Evolutionary conservation across 2,797 vertebrate species (phyloP).

Genomic region (Molothrus ater): DNA sequence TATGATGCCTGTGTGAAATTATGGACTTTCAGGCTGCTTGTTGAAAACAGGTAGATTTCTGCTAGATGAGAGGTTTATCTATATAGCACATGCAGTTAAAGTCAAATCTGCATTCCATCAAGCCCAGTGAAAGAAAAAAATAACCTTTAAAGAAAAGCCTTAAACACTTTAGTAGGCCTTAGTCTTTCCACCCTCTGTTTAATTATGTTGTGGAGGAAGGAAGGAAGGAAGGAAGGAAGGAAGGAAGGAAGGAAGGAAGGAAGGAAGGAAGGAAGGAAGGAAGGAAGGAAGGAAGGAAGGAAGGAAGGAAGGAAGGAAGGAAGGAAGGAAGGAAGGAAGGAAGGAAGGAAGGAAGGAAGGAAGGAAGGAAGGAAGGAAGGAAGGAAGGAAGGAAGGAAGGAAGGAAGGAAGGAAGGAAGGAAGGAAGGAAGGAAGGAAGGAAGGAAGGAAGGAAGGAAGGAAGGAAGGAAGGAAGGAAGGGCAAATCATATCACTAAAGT

Average conservation of each 20-base stretch:
- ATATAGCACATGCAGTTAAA: no score
- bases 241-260: no score
- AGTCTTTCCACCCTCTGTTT: neutral
- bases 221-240: no score
- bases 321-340: no score
- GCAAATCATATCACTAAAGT: neutral
- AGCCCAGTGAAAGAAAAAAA: neutral
- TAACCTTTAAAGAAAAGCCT: neutral
- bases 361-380: no score
- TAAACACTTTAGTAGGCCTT: neutral
- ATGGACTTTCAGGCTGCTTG: neutral
- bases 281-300: neutral
- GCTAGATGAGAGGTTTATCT: neutral
- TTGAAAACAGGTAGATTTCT: neutral
- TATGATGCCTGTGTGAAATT: neutral
- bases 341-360: no score
- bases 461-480: no score
- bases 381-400: no score
- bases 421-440: neutral
- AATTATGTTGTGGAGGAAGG: neutral
- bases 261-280: no score
- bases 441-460: no score
- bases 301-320: no score
- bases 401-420: no score
- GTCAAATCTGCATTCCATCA: neutral